These are phyloP conservation scores for Saccostrea cuccullata DNA, from an alignment of 1,140 invertebrate species.

Conservation along the genomic window DNA sequence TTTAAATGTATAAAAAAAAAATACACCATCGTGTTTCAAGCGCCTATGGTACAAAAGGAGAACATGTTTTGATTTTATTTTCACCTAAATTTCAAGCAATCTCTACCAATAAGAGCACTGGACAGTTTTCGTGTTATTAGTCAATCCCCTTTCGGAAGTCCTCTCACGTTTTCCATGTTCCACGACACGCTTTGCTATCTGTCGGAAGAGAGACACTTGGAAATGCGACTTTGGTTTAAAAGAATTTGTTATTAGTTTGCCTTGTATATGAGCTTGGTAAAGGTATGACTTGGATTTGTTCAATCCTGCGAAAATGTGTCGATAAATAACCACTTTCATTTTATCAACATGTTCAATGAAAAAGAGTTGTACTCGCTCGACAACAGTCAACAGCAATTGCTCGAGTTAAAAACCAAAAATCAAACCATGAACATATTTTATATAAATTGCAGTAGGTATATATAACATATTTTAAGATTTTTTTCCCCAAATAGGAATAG, in stretches of 20 bases:
- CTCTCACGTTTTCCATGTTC: not conserved
- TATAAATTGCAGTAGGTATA: too few relatives aligned
- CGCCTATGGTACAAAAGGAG: too few relatives aligned
- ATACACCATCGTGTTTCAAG: too few relatives aligned
- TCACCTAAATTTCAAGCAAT: too few relatives aligned
- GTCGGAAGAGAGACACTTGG: not conserved
- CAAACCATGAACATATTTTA: too few relatives aligned
- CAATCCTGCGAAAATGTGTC: not conserved
- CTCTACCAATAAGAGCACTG: too few relatives aligned
- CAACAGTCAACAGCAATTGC: not conserved
- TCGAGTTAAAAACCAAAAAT: too few relatives aligned
- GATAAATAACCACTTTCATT: not conserved
- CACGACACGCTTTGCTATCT: not conserved
- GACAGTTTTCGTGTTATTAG: not conserved
- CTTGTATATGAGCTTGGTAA: not conserved
- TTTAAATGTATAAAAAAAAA: too few relatives aligned
- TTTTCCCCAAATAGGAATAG: too few relatives aligned
- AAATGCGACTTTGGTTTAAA: not conserved
- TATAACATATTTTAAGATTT: too few relatives aligned
- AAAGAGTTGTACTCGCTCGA: not conserved
- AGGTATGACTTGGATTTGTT: not conserved
- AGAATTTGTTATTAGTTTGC: not conserved
- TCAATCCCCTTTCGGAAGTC: not conserved
- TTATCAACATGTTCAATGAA: not conserved
- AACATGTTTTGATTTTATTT: too few relatives aligned